A percentile compares a stretch with the other conserved stretches of the same genome.
phyloP scores from a whole-genome alignment of 2,797 vertebrate species.

The Mus minutoides region DNA sequence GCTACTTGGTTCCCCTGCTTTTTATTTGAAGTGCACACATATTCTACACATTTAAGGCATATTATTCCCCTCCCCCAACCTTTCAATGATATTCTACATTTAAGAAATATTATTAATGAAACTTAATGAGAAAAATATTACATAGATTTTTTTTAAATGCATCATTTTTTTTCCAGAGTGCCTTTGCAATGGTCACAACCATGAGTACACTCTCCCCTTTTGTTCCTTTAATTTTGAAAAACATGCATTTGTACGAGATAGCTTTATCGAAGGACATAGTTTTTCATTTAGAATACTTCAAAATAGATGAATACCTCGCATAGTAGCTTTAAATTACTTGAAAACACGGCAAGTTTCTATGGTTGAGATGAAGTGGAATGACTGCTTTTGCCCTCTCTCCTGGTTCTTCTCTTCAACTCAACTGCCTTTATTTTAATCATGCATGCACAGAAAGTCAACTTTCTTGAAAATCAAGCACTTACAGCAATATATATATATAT shows the following conservation, averaged over 20 bases:
- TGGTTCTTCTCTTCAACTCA: slow-evolving; percentile 27
- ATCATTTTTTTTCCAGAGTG: background rate
- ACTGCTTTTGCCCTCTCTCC: background rate
- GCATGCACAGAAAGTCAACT: slow-evolving; percentile 38
- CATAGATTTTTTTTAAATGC: background rate
- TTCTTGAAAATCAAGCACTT: slow-evolving; percentile 62
- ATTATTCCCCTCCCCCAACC: background rate
- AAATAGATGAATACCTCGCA: slow-evolving; percentile 28
- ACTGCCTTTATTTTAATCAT: slow-evolving; percentile 66
- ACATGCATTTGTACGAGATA: background rate
- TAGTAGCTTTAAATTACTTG: background rate
- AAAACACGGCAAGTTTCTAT: slow-evolving; percentile 20
- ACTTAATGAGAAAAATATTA: slow-evolving; percentile 39
- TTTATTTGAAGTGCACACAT: slow-evolving; percentile 12
- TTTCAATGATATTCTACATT: slow-evolving; percentile 33
- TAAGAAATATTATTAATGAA: slow-evolving; percentile 36
- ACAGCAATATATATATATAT: slow-evolving; percentile 42
- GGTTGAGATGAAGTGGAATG: background rate
- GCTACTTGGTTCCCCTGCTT: slow-evolving; percentile 47
- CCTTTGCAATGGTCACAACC: background rate
- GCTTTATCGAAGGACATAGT: background rate
- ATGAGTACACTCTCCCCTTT: background rate
- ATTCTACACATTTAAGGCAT: slow-evolving; percentile 1
- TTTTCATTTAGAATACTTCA: slow-evolving; percentile 19
- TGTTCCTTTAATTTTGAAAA: slow-evolving; percentile 61